Evolutionary conservation across 2,888 invertebrate genomes (phyloP).

Genomic region (Ophonus ardosiacus): DNA sequence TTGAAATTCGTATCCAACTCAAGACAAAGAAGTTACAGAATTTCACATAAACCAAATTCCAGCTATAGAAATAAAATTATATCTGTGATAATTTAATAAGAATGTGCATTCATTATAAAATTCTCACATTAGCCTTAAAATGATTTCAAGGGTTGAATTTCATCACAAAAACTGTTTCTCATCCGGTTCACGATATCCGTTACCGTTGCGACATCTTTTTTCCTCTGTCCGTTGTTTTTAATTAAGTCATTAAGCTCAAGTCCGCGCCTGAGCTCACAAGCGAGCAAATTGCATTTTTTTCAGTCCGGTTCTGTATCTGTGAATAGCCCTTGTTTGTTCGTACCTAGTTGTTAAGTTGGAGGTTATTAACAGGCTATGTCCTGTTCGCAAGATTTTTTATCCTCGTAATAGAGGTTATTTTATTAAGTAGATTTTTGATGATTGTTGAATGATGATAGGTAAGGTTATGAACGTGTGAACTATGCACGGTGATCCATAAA

Average conservation of each 20-base stretch:
- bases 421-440: conserved; percentile 28
- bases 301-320: conserved; percentile 26
- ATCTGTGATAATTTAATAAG: not conserved
- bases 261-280: conserved; percentile 1
- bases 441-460: conserved; percentile 13
- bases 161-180: conserved; percentile 17
- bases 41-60: too few relatives aligned
- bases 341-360: conserved; percentile 35
- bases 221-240: conserved; percentile 32
- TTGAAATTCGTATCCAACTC: too few relatives aligned
- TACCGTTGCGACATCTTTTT: conserved; percentile 29
- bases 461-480: conserved; percentile 29
- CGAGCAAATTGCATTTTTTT: conserved; percentile 32
- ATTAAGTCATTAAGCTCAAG: conserved; percentile 34
- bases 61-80: not conserved
- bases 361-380: conserved; percentile 25
- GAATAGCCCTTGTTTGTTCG: conserved; percentile 18
- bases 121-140: conserved; percentile 31
- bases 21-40: too few relatives aligned
- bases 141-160: conserved; percentile 16
- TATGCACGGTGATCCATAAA: conserved; percentile 18
- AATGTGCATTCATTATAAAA: not conserved
- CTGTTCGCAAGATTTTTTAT: conserved; percentile 35
- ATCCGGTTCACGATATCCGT: conserved; percentile 30
- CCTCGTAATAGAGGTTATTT: conserved; percentile 37